A percentile compares a stretch with the other conserved stretches of the same genome.
Evolutionary conservation across 2,888 invertebrate genomes (phyloP).

Genomic region (Mamestra brassicae): DNA sequence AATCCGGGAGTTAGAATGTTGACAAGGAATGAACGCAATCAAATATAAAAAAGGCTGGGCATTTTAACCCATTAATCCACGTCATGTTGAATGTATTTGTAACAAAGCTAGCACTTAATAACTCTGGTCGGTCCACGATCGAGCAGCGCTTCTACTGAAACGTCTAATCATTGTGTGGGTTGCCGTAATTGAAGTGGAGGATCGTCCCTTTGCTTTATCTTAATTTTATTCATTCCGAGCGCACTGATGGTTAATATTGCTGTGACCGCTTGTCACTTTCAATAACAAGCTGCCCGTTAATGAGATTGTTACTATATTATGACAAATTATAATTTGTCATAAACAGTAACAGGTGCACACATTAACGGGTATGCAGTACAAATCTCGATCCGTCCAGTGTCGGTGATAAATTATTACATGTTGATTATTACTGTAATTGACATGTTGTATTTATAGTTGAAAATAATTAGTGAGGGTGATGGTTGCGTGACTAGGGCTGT

Average conservation of each 20-base stretch:
- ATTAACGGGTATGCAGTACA: slow-evolving; percentile 48
- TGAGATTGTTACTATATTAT: slow-evolving; percentile 76
- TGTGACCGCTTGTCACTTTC: slow-evolving; percentile 88
- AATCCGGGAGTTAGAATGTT: slow-evolving; percentile 89
- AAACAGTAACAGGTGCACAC: too few relatives aligned
- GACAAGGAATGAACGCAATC: slow-evolving; percentile 86
- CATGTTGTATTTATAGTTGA: slow-evolving; percentile 70
- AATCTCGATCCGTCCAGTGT: slow-evolving; percentile 33
- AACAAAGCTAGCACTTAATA: slow-evolving; percentile 90
- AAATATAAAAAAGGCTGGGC: slow-evolving; percentile 83
- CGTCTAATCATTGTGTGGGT: slow-evolving; percentile 90
- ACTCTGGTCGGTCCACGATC: slow-evolving; percentile 82
- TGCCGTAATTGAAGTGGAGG: slow-evolving; percentile 87
- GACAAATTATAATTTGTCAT: slow-evolving; percentile 74
- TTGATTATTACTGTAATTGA: slow-evolving; percentile 57
- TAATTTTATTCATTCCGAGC: slow-evolving; percentile 88
- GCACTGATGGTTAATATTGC: slow-evolving; percentile 86
- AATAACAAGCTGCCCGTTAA: slow-evolving; percentile 83
- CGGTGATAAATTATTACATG: slow-evolving; percentile 43
- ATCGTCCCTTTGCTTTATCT: slow-evolving; percentile 87
- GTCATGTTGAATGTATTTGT: slow-evolving; percentile 88
- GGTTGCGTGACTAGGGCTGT: slow-evolving; percentile 82
- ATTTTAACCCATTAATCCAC: slow-evolving; percentile 88
- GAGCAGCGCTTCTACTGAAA: slow-evolving; percentile 83
- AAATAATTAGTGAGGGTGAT: slow-evolving; percentile 80